These are phyloP conservation scores for Eilema depressum DNA, from an alignment of 2,888 invertebrate genomes.

Conservation along the genomic window DNA sequence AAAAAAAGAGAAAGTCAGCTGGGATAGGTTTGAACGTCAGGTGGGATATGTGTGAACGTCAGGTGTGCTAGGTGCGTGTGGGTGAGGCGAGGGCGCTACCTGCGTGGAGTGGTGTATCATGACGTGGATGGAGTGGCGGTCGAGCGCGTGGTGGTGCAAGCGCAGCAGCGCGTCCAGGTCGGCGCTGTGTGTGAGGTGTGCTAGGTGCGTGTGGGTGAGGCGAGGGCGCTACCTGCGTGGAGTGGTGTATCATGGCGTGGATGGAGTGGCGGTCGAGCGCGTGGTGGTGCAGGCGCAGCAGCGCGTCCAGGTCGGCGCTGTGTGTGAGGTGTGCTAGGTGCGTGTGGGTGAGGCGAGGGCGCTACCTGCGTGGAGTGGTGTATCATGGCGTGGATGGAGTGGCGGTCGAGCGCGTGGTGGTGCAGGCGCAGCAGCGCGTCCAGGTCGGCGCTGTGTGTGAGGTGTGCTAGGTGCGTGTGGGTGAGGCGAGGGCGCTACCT, in stretches of 20 bases:
- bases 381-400: slow-evolving; percentile 94
- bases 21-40: too few species aligned
- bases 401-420: slow-evolving; percentile 92
- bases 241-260: slow-evolving; percentile 94
- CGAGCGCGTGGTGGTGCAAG: slow-evolving; percentile 93
- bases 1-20: too few species aligned
- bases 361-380: slow-evolving; percentile 89
- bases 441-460: too few species aligned
- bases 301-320: slow-evolving; percentile 95
- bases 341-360: too few species aligned
- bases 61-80: too few species aligned
- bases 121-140: slow-evolving; percentile 93
- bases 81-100: too few species aligned
- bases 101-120: slow-evolving; percentile 92
- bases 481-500: too few species aligned
- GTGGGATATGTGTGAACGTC: too few species aligned
- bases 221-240: slow-evolving; percentile 85
- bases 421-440: slow-evolving; percentile 96
- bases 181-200: too few species aligned
- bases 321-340: too few species aligned
- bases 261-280: slow-evolving; percentile 94
- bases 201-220: too few species aligned
- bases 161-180: not conserved
- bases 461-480: too few species aligned
- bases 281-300: slow-evolving; percentile 94